A percentile compares a stretch with the other conserved stretches of the same genome.
Conservation (phyloP, 2,113 vertebrate genomes). For the Chlamydotis undulata region DNA sequence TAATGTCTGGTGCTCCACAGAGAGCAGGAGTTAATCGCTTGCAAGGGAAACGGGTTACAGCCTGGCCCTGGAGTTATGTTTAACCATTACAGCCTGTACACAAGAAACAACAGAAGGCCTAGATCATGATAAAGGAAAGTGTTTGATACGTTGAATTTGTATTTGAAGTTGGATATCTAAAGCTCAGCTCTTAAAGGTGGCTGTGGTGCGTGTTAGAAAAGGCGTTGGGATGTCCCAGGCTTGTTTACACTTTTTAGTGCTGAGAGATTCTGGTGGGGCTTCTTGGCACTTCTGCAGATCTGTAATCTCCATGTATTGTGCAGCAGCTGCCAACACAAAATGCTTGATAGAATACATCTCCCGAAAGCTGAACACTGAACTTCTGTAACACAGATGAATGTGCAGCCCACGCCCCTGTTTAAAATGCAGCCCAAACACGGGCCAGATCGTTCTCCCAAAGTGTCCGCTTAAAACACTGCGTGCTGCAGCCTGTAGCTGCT, state of each 20-base stretch:
- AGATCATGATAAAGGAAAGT: neutral
- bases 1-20: neutral
- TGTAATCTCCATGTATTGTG: neutral
- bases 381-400: neutral
- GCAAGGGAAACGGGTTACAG: neutral
- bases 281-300: neutral
- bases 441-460: neutral
- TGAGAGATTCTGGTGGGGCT: neutral
- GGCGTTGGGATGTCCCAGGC: neutral
- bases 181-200: neutral
- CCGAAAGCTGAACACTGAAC: neutral
- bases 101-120: neutral
- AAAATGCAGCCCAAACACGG: neutral
- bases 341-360: neutral
- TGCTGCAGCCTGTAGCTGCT: neutral
- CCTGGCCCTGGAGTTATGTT: neutral
- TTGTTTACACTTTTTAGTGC: neutral
- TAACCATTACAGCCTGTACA: neutral
- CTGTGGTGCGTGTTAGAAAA: neutral
- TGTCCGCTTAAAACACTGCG: neutral
- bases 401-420: neutral
- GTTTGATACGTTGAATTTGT: rapidly evolving
- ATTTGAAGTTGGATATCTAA: neutral
- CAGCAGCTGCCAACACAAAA: neutral
- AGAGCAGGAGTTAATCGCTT: neutral